Evolutionary conservation across 2,797 vertebrate species (phyloP).

Genomic region (Pipistrellus nathusii): DNA sequence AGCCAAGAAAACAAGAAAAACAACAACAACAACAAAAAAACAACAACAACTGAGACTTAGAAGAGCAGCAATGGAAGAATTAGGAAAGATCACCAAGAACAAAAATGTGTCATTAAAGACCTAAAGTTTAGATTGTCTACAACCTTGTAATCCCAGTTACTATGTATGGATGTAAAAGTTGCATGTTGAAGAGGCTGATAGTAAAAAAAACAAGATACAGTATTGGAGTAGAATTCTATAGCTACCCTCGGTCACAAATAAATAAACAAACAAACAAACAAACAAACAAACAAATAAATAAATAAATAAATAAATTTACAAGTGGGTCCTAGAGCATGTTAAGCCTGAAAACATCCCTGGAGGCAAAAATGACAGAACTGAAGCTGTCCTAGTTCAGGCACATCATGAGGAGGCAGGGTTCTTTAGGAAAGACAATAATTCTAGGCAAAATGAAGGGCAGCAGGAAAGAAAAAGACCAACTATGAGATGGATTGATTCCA

Average conservation of each 20-base stretch:
- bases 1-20: not conserved
- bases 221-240: not conserved
- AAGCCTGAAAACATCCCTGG: not conserved
- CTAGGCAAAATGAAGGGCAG: not conserved
- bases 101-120: not conserved
- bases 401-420: not conserved
- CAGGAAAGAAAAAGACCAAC: not conserved
- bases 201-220: not conserved
- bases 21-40: not conserved
- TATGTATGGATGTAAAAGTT: not conserved
- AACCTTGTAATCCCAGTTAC: not conserved
- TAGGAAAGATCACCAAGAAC: not conserved
- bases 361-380: not conserved
- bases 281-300: too few relatives aligned
- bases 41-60: not conserved
- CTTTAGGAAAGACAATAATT: not conserved
- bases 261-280: too few relatives aligned
- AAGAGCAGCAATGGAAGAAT: not conserved
- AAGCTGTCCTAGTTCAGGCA: not conserved
- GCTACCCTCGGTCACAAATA: not conserved
- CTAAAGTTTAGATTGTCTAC: not conserved
- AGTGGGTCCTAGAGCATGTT: not conserved
- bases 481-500: not conserved
- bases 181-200: not conserved
- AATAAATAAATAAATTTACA: too few relatives aligned